phyloP scores from a whole-genome alignment of 2,113 vertebrate species.

The Brachyhypopomus occidentalis region DNA sequence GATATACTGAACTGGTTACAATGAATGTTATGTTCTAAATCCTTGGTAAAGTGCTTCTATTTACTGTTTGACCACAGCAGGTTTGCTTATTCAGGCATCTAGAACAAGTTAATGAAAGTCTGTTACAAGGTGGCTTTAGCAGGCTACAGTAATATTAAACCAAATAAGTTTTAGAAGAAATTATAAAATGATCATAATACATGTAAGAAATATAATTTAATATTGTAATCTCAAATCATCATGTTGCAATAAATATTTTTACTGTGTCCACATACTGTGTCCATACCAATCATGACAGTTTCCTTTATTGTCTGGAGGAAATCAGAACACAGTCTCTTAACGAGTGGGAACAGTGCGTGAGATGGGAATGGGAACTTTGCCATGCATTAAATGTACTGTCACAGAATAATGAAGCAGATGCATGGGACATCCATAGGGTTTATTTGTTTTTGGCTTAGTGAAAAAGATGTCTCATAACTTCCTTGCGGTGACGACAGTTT shows the following conservation, averaged over 20 bases:
- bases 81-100: not conserved
- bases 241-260: no score
- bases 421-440: not conserved
- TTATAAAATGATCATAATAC: no score
- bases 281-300: not conserved
- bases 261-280: not conserved
- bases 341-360: not conserved
- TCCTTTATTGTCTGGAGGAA: no score
- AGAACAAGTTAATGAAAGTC: not conserved
- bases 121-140: not conserved
- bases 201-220: no score
- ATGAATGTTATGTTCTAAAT: constrained; percentile 18
- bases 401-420: constrained; percentile 5
- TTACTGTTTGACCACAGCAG: not conserved
- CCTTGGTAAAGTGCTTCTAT: not conserved
- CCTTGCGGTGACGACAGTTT: not conserved
- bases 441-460: not conserved
- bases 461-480: not conserved
- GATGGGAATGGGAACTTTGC: not conserved
- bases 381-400: not conserved
- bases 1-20: constrained; percentile 19
- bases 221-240: no score
- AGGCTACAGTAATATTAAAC: no score
- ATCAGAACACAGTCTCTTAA: not conserved
- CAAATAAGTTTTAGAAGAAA: no score